Evolutionary conservation across 2,797 vertebrate species (phyloP), one percentile per base, ranked within the genome.

Genomic region (Ptychadena robeensis): DNA sequence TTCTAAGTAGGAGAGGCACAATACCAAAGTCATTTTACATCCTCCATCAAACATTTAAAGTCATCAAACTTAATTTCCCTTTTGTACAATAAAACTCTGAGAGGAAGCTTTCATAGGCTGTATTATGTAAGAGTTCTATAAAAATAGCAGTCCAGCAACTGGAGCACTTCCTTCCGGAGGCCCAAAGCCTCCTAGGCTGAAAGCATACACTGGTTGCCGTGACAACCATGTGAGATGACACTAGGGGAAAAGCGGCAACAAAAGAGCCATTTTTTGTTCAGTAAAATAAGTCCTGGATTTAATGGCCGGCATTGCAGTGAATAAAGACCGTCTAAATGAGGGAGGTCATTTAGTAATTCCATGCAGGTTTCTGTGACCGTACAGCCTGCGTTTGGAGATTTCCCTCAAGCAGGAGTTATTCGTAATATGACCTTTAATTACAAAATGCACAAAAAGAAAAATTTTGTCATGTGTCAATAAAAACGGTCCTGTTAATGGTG

Each of bases 1-100:
- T 92, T 89, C 92, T 91, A 88, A 73, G 90, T 44, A 27, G 87
- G 75, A 0, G 85, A 80, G 82, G 84, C 87, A 89, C 89, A 91
- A 91, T 88, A 89, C 90, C 87, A 86, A 76, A 92, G 92, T 91
- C 91, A 94, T 92, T 92, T 93, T 93, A 92, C 90, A 82, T 93
- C 92, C 89, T 93, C 88, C 87, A 87, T 91, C 87, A 89, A 91
- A 92, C 90, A 89, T 91, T 90, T 89, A 92, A 88, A 95, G 91
- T 91, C 93, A 93, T 96, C 93, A 92, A 93, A 92, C 93, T 93
- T 94, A 94, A 95, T 95, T 96, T 95, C 94, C 93, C 94, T 89
- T 93, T 91, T 91, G 91, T 91, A 87, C 93, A 92, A 95, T 96
- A 95, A 95, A 95, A 93, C 91, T 83, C 89, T 83, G 35, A 93